Evolutionary conservation across 2,888 invertebrate genomes (phyloP).

Genomic region (Hirtodrosophila cameraria): DNA sequence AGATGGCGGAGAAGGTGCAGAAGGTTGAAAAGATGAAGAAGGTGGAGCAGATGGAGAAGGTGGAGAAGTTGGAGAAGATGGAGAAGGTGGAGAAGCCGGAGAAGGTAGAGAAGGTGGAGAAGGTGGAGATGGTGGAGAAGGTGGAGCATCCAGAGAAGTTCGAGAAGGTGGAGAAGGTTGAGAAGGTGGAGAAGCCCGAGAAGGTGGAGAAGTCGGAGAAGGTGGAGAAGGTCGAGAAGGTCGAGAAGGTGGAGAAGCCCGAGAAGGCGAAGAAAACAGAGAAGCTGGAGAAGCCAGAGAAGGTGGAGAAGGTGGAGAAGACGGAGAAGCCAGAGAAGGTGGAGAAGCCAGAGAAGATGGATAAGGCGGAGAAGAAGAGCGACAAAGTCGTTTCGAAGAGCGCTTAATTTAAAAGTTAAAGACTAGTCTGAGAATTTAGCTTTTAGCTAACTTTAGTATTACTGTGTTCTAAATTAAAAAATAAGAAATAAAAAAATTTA

Average conservation of each 20-base stretch:
- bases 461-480: slow-evolving; percentile 19
- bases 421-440: slow-evolving; percentile 14
- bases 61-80: slow-evolving; percentile 22
- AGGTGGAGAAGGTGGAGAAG: no score
- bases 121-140: no score
- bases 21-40: no score
- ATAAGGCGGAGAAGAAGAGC: slow-evolving; percentile 12
- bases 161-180: no score
- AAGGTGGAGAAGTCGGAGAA: no score
- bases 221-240: slow-evolving; percentile 16
- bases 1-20: slow-evolving; percentile 24
- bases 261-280: no score
- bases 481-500: slow-evolving; percentile 31
- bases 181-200: no score
- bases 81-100: slow-evolving; percentile 18
- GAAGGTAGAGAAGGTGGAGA: no score
- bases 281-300: no score
- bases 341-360: no score
- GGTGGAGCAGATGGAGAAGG: slow-evolving; percentile 6
- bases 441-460: slow-evolving; percentile 47
- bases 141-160: no score
- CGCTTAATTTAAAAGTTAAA: slow-evolving; percentile 34
- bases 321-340: no score
- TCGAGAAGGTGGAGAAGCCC: slow-evolving; percentile 20
- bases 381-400: slow-evolving; percentile 33